Evolutionary conservation across 2,797 vertebrate species (phyloP).

Genomic region (Pantherophis vulpinus): DNA sequence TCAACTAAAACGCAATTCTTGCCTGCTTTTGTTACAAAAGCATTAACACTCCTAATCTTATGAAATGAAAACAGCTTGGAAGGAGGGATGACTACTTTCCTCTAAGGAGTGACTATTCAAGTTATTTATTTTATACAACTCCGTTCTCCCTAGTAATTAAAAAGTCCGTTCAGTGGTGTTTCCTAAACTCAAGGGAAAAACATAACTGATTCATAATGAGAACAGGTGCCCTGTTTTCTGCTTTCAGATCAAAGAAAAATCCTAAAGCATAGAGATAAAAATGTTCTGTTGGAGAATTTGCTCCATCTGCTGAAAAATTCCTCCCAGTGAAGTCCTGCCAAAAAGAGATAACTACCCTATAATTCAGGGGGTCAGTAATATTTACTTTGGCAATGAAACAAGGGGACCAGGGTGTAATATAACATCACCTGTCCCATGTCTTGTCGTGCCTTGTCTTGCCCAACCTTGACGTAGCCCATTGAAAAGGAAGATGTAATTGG

Average conservation of each 20-base stretch:
- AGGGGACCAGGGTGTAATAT: conserved; percentile 12
- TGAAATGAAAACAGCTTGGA: background rate
- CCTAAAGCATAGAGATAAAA: conserved; percentile 34
- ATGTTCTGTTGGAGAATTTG: conserved; percentile 29
- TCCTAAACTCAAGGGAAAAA: conserved; percentile 15
- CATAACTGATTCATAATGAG: conserved; percentile 12
- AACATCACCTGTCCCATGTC: background rate
- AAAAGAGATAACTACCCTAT: conserved; percentile 18
- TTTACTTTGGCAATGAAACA: background rate
- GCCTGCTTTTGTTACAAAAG: background rate
- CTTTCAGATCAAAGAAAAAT: conserved; percentile 42
- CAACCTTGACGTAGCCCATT: background rate
- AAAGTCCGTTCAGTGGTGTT: conserved; percentile 1
- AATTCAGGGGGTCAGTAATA: background rate
- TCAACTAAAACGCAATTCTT: background rate
- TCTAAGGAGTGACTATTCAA: background rate
- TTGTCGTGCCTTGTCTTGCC: background rate
- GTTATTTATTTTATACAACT: background rate
- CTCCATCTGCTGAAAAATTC: conserved; percentile 22
- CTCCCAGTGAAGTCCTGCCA: conserved; percentile 32
- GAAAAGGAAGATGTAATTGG: background rate
- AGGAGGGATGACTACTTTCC: background rate
- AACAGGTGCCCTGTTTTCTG: background rate
- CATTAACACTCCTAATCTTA: background rate
- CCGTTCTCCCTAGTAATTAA: background rate